Conservation (phyloP, 2,113 vertebrate species). For the Apistogramma diplotaenia region DNA sequence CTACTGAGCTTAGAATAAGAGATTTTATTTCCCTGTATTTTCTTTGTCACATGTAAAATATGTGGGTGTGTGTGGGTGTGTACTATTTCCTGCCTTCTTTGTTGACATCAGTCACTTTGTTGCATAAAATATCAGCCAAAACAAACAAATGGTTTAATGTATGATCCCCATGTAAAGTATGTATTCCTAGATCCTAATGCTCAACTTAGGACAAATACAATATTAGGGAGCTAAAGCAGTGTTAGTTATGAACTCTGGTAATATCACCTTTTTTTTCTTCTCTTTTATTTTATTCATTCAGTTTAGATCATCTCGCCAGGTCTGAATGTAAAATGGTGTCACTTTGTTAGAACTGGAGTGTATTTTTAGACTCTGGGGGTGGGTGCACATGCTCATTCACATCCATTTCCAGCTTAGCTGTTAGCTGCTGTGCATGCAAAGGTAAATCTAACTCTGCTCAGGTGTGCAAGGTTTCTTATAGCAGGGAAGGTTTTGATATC, state of each 20-base stretch:
- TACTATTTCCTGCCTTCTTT: background rate
- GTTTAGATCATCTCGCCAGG: background rate
- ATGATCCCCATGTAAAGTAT: background rate
- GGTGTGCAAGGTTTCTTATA: background rate
- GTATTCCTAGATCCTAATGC: background rate
- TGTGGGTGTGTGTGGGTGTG: background rate
- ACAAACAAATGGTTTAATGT: too few relatives aligned
- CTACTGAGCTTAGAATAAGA: background rate
- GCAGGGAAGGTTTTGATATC: background rate
- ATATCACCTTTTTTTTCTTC: background rate
- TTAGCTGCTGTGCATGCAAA: background rate
- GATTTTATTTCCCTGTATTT: background rate
- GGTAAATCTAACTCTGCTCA: background rate
- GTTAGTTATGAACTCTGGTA: background rate
- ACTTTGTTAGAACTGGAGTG: background rate
- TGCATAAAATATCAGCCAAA: background rate
- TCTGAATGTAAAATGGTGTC: background rate
- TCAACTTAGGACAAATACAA: background rate
- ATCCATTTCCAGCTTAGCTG: background rate
- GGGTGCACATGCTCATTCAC: background rate
- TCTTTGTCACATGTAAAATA: too few relatives aligned
- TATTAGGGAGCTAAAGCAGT: background rate
- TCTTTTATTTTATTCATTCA: background rate
- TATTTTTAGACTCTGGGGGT: background rate
- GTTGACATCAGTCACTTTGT: background rate